Evolutionary conservation across 2,113 vertebrate species (phyloP).

Genomic region (Grammomys dolichurus): DNA sequence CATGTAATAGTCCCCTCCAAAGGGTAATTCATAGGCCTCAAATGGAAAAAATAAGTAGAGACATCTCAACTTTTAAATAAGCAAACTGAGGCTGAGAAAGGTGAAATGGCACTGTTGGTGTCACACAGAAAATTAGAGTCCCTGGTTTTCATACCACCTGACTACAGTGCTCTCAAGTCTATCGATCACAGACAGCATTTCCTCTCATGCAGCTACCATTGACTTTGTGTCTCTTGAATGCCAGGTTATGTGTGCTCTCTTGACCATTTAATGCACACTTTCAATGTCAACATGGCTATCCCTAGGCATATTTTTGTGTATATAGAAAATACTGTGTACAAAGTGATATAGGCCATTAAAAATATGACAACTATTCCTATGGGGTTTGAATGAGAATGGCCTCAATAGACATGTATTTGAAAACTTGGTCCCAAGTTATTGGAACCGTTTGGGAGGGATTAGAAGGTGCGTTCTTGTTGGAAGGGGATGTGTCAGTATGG

Average conservation of each 20-base stretch:
- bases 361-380: not conserved
- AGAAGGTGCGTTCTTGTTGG: not conserved
- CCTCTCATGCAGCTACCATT: not conserved
- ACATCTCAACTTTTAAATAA: not conserved
- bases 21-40: not conserved
- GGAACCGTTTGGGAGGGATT: not conserved
- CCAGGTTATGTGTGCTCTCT: not conserved
- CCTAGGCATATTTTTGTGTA: not conserved
- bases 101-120: not conserved
- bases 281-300: not conserved
- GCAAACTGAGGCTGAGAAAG: not conserved
- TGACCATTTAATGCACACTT: not conserved
- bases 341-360: not conserved
- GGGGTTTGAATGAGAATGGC: not conserved
- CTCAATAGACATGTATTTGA: not conserved
- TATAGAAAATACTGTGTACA: not conserved
- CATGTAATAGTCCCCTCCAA: not conserved
- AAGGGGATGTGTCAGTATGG: not conserved
- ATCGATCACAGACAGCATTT: not conserved
- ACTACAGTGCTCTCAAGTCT: not conserved
- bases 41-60: not conserved
- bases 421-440: not conserved
- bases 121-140: not conserved
- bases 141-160: not conserved
- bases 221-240: not conserved